Conservation (phyloP, 1,140 invertebrate genomes). For the Chelonus insularis region DNA sequence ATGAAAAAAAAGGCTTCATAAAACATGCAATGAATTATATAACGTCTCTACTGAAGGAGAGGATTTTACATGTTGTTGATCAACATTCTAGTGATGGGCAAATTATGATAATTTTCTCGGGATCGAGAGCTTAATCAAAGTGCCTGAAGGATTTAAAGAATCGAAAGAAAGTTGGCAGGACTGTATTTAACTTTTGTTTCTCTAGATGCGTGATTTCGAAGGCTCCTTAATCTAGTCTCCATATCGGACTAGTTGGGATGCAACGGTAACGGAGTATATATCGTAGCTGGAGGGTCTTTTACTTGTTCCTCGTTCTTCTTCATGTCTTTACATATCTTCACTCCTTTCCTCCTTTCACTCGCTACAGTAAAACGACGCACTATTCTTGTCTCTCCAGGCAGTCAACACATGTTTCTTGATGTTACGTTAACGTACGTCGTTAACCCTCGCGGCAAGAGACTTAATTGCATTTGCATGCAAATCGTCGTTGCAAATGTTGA, state of each 20-base stretch:
- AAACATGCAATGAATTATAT: too few relatives aligned
- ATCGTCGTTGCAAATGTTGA: conserved; percentile 40
- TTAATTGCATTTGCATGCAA: conserved; percentile 55
- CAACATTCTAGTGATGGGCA: too few relatives aligned
- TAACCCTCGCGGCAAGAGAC: conserved; percentile 28
- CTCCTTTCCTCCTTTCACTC: conserved; percentile 20
- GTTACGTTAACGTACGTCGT: conserved; percentile 35
- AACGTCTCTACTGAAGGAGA: too few relatives aligned
- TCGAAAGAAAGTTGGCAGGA: neutral
- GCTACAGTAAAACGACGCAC: neutral
- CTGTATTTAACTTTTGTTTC: conserved; percentile 4
- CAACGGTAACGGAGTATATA: conserved; percentile 47
- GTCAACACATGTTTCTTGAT: conserved; percentile 21
- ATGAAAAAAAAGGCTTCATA: too few relatives aligned
- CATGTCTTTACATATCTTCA: conserved; percentile 6
- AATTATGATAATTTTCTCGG: too few relatives aligned
- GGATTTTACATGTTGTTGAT: too few relatives aligned
- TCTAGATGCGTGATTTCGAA: conserved; percentile 2
- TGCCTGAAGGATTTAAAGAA: too few relatives aligned
- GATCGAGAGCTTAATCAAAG: too few relatives aligned
- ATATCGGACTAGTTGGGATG: conserved; percentile 39
- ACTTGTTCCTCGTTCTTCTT: neutral
- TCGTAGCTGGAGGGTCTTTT: neutral
- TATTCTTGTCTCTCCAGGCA: conserved; percentile 13
- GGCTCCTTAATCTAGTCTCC: conserved; percentile 33